phyloP scores from a whole-genome alignment of 2,797 vertebrate species.

The Antrozous pallidus region DNA sequence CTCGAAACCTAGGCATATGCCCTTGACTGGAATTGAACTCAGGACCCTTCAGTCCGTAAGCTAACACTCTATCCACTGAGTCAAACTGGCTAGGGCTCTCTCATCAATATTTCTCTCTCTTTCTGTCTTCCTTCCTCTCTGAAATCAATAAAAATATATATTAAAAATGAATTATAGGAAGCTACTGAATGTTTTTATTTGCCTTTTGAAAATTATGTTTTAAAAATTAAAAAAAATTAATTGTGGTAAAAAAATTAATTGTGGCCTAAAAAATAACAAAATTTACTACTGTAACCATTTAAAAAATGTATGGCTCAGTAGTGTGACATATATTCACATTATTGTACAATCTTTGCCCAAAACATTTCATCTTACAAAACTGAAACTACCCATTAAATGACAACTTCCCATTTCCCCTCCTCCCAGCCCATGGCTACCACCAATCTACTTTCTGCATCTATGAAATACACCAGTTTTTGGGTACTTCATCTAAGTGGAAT shows the following conservation, averaged over 20 bases:
- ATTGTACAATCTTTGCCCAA: neutral
- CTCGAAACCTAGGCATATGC: no score
- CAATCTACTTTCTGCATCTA: neutral
- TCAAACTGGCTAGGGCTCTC: no score
- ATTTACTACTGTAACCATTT: neutral
- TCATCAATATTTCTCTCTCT: no score
- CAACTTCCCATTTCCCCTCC: neutral
- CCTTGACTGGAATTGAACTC: no score
- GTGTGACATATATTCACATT: neutral
- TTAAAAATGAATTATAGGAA: neutral
- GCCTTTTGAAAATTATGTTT: conserved; percentile 7
- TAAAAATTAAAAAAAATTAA: neutral
- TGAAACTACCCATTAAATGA: neutral
- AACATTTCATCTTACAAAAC: conserved; percentile 5
- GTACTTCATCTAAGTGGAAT: neutral
- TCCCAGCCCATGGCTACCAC: neutral
- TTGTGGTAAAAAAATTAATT: neutral
- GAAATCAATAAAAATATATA: no score
- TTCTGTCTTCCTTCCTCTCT: no score
- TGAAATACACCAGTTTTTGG: neutral
- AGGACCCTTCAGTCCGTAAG: no score
- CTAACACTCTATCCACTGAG: no score
- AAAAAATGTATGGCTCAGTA: neutral
- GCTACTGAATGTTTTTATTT: neutral
- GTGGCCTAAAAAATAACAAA: neutral